phyloP scores from a whole-genome alignment of 37 sponge, comb jelly and placozoan genomes.

The Corticium candelabrum region DNA sequence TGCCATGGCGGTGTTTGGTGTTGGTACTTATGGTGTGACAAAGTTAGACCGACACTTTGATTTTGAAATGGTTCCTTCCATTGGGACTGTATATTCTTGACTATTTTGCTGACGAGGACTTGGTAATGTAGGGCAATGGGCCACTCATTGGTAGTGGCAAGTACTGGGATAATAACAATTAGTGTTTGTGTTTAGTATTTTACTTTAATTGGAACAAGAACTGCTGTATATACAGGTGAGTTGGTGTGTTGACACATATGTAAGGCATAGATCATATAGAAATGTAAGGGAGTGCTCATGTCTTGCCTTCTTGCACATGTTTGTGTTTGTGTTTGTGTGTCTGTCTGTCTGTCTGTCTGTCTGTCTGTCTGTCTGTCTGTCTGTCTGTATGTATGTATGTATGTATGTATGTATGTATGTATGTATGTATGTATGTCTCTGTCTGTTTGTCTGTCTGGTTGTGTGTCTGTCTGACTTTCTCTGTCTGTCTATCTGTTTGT shows the following conservation, averaged over 20 bases:
- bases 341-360: too few relatives aligned
- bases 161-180: background rate
- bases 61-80: constrained; percentile 19
- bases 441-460: too few relatives aligned
- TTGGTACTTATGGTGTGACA: constrained; percentile 13
- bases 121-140: constrained; percentile 10
- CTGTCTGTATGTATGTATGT: too few relatives aligned
- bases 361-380: too few relatives aligned
- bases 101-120: constrained; percentile 12
- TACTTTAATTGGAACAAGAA: constrained; percentile 1
- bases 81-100: constrained; percentile 19
- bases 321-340: too few relatives aligned
- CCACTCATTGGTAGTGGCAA: background rate
- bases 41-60: constrained; percentile 12
- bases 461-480: too few relatives aligned
- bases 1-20: constrained; percentile 12
- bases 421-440: background rate
- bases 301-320: too few relatives aligned
- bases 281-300: too few relatives aligned
- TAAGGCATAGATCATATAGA: too few relatives aligned
- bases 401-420: too few relatives aligned
- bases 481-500: too few relatives aligned
- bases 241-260: too few relatives aligned
- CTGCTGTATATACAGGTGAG: constrained; percentile 16
- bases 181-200: constrained; percentile 21